Base-by-base conservation (phyloP, 2,113 vertebrate species). In the Lepus timidus region DNA sequence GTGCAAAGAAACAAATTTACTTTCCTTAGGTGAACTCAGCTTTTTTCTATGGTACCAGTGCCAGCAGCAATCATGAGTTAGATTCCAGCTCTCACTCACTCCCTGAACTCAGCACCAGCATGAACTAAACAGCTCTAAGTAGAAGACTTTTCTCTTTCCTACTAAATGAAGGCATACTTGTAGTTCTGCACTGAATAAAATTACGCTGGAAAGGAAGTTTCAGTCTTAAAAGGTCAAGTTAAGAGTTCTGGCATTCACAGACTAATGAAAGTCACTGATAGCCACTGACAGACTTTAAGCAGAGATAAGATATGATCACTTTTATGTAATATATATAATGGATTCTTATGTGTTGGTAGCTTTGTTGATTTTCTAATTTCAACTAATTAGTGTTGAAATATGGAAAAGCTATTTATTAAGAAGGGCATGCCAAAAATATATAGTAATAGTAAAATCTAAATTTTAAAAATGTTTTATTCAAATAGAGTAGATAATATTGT, bases 71-170 rank as follows among this genome's bases (percentile, higher is more conserved):
- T 8, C n/a, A 13, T 25, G n/a, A 36, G 6, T 27, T 36, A 22
- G 1, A 44, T 17, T 31, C 13, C 17, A 70, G 62, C 4, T 75
- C 8, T 22, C 14, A n/a, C 13, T 51, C 1, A 0, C 10, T 12
- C 23, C 2, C 10, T 17, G 17, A 25, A 39, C 5, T 44, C 52
- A 23, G 11, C 2, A 31, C 11, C 0, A 11, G 1, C 11, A 9
- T 25, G 9, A 0, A 10, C 52, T 29, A 25, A 29, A 64, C 6
- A 2, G 6, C 25, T 36, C 16, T 36, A 70, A 39, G 33, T 6
- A 36, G 49, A 14, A 5, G 4, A 39, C 10, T 3, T 29, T 1
- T 51, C 3, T 52, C 33, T 65, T 25, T 81, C 61, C 74, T 81
- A 7, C 23, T 44, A 19, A 70, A 33, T 6, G 31, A 49, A 4